These are phyloP conservation scores for Mesoclemmys tuberculata DNA, from an alignment of 2,113 vertebrate species.

Conservation along the genomic window DNA sequence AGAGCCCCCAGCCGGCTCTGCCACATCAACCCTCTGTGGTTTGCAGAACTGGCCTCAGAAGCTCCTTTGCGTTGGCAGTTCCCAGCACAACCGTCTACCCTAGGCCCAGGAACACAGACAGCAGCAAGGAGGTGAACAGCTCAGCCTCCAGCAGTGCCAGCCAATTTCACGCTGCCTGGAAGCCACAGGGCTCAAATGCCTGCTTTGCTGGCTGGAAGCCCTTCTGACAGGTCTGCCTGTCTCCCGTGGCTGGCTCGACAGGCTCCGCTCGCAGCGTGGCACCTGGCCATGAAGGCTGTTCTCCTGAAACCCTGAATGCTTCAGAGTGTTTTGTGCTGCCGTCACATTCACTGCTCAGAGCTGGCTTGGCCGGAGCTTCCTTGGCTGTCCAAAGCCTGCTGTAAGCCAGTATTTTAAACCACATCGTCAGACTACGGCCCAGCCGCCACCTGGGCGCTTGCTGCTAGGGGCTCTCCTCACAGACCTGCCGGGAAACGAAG, in stretches of 20 bases:
- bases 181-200: neutral
- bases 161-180: neutral
- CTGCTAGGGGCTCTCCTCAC: neutral
- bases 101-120: neutral
- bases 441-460: neutral
- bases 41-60: neutral
- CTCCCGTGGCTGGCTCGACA: neutral
- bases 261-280: neutral
- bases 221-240: neutral
- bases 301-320: too few relatives aligned
- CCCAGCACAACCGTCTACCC: too few relatives aligned
- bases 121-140: too few relatives aligned
- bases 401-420: neutral
- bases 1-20: neutral
- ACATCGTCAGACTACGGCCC: neutral
- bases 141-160: too few relatives aligned
- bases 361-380: neutral
- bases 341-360: neutral
- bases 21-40: neutral
- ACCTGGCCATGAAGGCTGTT: too few relatives aligned
- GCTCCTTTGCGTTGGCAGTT: neutral
- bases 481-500: neutral
- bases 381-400: neutral
- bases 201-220: neutral
- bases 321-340: neutral